Percentiles rank a stretch among this genome's conserved stretches.
Conservation (phyloP, 2,888 invertebrate genomes). For the Griposia aprilina region DNA sequence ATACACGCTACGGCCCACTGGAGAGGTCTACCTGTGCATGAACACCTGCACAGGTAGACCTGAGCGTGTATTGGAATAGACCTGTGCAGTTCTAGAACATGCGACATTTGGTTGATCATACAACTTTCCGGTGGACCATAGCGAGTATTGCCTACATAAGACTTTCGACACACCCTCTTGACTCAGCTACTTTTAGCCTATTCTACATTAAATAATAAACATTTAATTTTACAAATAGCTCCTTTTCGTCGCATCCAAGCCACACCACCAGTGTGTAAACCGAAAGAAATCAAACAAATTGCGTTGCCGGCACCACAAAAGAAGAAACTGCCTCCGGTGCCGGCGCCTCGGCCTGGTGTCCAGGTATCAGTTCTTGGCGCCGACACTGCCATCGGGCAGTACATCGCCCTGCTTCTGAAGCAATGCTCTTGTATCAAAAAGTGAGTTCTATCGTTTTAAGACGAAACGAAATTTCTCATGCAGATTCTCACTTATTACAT, state of each 20-base stretch:
- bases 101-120: too few species aligned
- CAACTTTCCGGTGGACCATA: background rate
- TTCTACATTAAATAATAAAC: background rate
- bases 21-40: background rate
- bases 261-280: constrained; percentile 64
- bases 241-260: constrained; percentile 82
- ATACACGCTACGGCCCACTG: background rate
- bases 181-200: background rate
- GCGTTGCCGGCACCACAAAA: constrained; percentile 76
- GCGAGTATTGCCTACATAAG: background rate
- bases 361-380: constrained; percentile 89
- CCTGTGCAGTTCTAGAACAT: background rate
- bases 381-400: constrained; percentile 87
- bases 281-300: constrained; percentile 51
- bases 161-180: background rate
- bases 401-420: constrained; percentile 88
- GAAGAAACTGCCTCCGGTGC: constrained; percentile 70
- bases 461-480: too few species aligned
- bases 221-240: constrained; percentile 68
- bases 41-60: background rate
- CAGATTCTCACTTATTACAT: too few species aligned
- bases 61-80: background rate
- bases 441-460: constrained; percentile 73
- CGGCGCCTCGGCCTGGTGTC: constrained; percentile 79
- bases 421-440: constrained; percentile 88